Percentiles rank a stretch among this genome's conserved stretches.
These are phyloP conservation scores for Rhizoglyphus robini DNA, from an alignment of 1,140 invertebrate genomes.

Conservation along the genomic window DNA sequence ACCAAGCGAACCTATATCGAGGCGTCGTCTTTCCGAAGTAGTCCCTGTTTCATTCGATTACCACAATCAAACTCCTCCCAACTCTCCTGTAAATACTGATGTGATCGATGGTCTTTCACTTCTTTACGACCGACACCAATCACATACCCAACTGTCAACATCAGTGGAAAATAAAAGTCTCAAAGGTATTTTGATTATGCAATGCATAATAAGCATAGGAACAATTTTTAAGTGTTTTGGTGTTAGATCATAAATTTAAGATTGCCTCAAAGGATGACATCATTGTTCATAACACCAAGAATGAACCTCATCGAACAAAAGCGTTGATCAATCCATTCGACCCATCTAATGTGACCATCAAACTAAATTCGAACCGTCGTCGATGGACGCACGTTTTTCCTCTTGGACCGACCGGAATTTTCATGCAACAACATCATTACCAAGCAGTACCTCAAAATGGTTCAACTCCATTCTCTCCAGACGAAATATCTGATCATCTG, in stretches of 20 bases:
- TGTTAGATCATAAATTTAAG: slow-evolving; percentile 8
- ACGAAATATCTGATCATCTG: neutral
- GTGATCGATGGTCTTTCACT: neutral
- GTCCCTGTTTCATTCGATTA: neutral
- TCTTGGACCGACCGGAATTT: slow-evolving; percentile 71
- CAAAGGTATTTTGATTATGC: slow-evolving; percentile 15
- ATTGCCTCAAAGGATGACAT: slow-evolving; percentile 23
- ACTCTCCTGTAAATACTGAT: slow-evolving; percentile 4
- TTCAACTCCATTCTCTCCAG: neutral
- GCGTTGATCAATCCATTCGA: slow-evolving; percentile 80
- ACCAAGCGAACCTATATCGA: neutral
- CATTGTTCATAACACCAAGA: slow-evolving; percentile 14
- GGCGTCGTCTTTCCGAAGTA: slow-evolving; percentile 11
- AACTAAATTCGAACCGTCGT: slow-evolving; percentile 84
- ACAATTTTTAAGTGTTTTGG: no score
- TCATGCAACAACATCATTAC: slow-evolving; percentile 85
- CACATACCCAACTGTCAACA: slow-evolving; percentile 17
- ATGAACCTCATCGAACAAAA: slow-evolving; percentile 16
- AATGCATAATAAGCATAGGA: no score
- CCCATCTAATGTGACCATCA: slow-evolving; percentile 88
- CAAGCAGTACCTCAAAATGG: slow-evolving; percentile 41
- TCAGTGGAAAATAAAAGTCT: slow-evolving; percentile 20
- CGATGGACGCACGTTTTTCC: slow-evolving; percentile 98
- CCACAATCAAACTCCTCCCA: neutral
- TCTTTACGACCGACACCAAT: neutral